A percentile compares a stretch with the other conserved stretches of the same genome.
Conservation (phyloP, 1,140 invertebrate species). For the Pseudomyrmex flavicornis region DNA sequence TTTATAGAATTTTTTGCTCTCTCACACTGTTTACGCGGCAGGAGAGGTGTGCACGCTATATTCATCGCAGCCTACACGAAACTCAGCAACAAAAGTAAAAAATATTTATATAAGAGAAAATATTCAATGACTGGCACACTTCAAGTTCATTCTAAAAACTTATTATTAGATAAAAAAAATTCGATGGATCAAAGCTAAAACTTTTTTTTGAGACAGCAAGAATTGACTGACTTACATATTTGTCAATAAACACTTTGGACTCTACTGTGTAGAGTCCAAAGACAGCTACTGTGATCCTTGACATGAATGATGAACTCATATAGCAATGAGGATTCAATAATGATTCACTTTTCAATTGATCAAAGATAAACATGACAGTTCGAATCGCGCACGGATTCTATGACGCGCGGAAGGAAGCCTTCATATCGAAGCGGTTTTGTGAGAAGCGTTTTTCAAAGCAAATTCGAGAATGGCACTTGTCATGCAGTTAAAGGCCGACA, state of each 20-base stretch:
- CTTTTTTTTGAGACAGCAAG: too few relatives aligned
- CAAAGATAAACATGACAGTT: slow-evolving; percentile 10
- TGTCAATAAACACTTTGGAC: slow-evolving; percentile 6
- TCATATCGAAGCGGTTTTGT: not conserved
- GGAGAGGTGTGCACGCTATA: not conserved
- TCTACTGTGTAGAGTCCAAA: too few relatives aligned
- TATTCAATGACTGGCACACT: too few relatives aligned
- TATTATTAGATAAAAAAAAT: too few relatives aligned
- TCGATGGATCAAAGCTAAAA: too few relatives aligned
- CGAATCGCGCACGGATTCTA: not conserved
- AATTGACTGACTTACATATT: not conserved
- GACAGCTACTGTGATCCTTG: not conserved
- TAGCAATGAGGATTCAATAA: slow-evolving; percentile 20
- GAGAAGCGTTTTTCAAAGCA: slow-evolving; percentile 19
- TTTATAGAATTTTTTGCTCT: slow-evolving; percentile 27
- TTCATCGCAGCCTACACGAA: not conserved
- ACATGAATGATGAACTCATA: not conserved
- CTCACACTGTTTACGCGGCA: not conserved
- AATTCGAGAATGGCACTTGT: slow-evolving; percentile 52
- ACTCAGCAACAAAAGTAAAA: not conserved
- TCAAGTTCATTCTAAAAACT: too few relatives aligned
- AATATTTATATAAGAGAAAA: not conserved
- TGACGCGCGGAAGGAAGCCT: not conserved
- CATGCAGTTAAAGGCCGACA: slow-evolving; percentile 56
- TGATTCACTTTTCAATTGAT: not conserved